Conservation (phyloP, 2,797 vertebrate genomes). For the Propithecus deckenii region DNA sequence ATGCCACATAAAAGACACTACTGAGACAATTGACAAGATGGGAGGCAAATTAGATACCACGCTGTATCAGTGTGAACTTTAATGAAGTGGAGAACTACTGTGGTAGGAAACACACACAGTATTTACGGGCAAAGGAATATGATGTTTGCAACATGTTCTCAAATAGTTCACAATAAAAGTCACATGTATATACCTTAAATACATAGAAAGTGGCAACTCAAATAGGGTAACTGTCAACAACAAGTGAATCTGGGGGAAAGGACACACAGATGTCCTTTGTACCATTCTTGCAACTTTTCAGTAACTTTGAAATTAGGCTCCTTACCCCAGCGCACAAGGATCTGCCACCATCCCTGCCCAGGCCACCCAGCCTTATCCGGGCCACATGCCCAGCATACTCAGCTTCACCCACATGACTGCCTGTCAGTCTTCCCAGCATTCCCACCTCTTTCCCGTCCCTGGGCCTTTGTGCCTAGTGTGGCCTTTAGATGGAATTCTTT, state of each 20-base stretch:
- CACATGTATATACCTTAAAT: neutral
- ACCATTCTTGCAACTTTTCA: neutral
- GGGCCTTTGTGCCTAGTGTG: neutral
- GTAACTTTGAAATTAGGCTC: slow-evolving; percentile 32
- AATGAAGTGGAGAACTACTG: neutral
- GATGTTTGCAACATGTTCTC: neutral
- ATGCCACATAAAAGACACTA: neutral
- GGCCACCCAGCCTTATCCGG: neutral
- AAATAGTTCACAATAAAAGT: neutral
- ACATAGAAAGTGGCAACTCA: fast-evolving
- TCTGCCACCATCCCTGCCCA: neutral
- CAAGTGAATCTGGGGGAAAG: neutral
- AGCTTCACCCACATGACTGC: fast-evolving
- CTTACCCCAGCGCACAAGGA: neutral
- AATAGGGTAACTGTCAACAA: neutral
- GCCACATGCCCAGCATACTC: neutral
- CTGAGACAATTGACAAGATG: neutral
- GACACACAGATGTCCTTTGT: neutral
- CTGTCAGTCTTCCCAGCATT: neutral
- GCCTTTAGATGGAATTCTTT: neutral
- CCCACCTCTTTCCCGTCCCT: neutral
- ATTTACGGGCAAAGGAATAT: neutral
- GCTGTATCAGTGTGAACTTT: neutral
- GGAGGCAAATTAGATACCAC: neutral
- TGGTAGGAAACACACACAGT: neutral